Conservation (phyloP, 2,113 vertebrate species). For the Myotis lucifugus region DNA sequence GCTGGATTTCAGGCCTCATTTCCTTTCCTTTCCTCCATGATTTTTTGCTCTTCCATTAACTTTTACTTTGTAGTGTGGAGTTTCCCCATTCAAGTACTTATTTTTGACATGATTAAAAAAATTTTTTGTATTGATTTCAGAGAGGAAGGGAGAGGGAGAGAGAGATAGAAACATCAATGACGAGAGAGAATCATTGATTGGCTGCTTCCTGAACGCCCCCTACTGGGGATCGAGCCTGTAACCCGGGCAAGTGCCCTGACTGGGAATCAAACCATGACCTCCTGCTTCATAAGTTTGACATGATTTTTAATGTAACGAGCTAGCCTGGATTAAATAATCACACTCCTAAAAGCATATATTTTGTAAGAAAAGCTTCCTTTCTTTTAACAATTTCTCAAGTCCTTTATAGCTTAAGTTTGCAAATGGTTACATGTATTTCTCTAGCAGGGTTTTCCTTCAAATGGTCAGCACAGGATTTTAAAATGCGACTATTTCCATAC, state of each 20-base stretch:
- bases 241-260: no score
- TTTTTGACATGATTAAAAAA: neutral
- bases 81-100: neutral
- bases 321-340: neutral
- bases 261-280: no score
- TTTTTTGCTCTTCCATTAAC: slow-evolving; percentile 3
- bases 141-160: no score
- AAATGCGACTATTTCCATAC: neutral
- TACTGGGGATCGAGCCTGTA: no score
- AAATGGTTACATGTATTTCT: slow-evolving; percentile 37
- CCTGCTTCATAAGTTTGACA: no score
- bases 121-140: no score
- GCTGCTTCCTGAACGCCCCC: no score
- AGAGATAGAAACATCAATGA: no score
- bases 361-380: neutral
- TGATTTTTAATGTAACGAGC: neutral
- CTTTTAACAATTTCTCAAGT: neutral
- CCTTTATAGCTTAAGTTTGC: neutral
- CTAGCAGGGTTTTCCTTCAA: neutral
- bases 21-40: neutral
- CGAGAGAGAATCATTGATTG: no score
- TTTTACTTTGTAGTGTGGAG: neutral
- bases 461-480: neutral
- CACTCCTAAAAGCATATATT: neutral
- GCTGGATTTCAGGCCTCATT: neutral